Evolutionary conservation across 2,888 invertebrate species (phyloP), one percentile per base, ranked within the genome.

Genomic region (Alcis repandata): DNA sequence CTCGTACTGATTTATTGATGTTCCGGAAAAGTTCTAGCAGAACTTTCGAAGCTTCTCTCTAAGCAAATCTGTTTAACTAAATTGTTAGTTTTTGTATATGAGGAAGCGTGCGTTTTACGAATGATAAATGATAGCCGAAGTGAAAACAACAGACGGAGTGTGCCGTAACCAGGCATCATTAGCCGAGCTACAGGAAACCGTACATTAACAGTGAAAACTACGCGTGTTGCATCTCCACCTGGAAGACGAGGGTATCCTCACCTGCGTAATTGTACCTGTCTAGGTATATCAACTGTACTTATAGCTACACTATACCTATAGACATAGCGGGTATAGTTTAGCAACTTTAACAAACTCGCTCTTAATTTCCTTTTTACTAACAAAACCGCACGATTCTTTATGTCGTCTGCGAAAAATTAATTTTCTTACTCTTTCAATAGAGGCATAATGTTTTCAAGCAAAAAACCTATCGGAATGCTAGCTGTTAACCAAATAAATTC

Each of bases 141-240:
- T 76, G 78, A 80, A 80, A 80, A 82, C 78, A 80, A 80, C 73
- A 73, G 72, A 66, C 71, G 33, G 62, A 67, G 71, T 74, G 68
- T 61, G 66, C 67, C 67, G 70, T 73, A 78, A 79, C 75, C 73
- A 78, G 76, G 72, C 74, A 72, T 82, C 83, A 82, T 84, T 85
- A 84, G 77, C 71, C 54, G 67, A 64, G 69, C 71, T 69, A 72
- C 80, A 83, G 82, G 85, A 86, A 85, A 81, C 78, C 71, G 74
- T 79, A 77, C 73, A 79, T 83, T 80, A 84, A 72, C 74, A 80
- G 84, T 79, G 83, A 82, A 84, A 83, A 81, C 83, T 74, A 73
- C 70, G 77, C 78, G 79, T 77, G 78, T 77, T 75, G 73, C 74
- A 77, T 82, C 79, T 82, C 76, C 72, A 75, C 79, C 75, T 74